Conservation (phyloP, 2,888 invertebrate species). For the Orchestes rusci region DNA sequence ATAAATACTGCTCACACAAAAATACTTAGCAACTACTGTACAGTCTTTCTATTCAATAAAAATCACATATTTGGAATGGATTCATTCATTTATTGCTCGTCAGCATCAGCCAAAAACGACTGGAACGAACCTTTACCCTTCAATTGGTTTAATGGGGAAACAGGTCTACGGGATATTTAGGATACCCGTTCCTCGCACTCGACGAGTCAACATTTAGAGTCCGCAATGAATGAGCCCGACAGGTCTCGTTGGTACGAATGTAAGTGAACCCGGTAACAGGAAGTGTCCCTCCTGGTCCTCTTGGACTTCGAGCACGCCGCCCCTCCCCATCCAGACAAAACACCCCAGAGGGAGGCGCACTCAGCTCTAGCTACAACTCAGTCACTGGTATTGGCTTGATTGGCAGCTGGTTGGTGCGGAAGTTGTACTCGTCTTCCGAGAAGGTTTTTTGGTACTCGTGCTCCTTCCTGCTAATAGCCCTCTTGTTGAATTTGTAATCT, state of each 20-base stretch:
- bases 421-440: constrained; percentile 74
- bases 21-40: too few relatives aligned
- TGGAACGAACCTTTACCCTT: constrained; percentile 18
- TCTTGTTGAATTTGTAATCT: constrained; percentile 74
- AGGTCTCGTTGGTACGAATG: constrained; percentile 58
- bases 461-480: constrained; percentile 66
- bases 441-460: constrained; percentile 86
- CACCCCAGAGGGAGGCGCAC: constrained; percentile 73
- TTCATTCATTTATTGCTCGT: constrained; percentile 40
- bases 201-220: constrained; percentile 33
- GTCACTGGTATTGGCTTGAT: constrained; percentile 76
- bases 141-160: constrained; percentile 39
- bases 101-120: constrained; percentile 9
- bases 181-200: constrained; percentile 39
- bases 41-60: constrained; percentile 39
- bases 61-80: constrained; percentile 45
- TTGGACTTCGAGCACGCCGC: constrained; percentile 45
- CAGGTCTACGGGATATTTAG: constrained; percentile 37
- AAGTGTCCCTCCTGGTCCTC: constrained; percentile 52
- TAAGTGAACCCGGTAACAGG: constrained; percentile 71
- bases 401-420: constrained; percentile 55
- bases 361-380: constrained; percentile 93
- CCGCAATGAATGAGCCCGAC: constrained; percentile 48
- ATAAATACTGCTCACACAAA: too few relatives aligned
- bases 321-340: constrained; percentile 57